Evolutionary conservation across 2,113 vertebrate genomes (phyloP).

Genomic region (zebrafish (Danio rerio)): GRCz12tu NC_133192.1:20896501-20897000

Average conservation of each 20-base stretch:
- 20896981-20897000: too few species aligned
- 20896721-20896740: too few species aligned
- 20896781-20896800: too few species aligned
- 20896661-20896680: background rate
- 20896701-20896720: background rate
- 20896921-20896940: background rate
- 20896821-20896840: too few species aligned
- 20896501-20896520: background rate
- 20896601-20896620: background rate
- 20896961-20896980: background rate
- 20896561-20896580: background rate
- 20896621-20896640: background rate
- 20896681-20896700: background rate
- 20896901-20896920: background rate
- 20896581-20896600: constrained; percentile 1
- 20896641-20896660: background rate
- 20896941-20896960: background rate
- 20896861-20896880: background rate
- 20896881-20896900: background rate
- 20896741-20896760: too few species aligned
- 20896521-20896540: background rate
- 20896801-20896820: too few species aligned
- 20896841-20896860: too few species aligned
- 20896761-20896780: too few species aligned
- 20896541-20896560: background rate